Evolutionary conservation across 2,797 vertebrate genomes (phyloP).

Genomic region (Champsocephalus gunnari): DNA sequence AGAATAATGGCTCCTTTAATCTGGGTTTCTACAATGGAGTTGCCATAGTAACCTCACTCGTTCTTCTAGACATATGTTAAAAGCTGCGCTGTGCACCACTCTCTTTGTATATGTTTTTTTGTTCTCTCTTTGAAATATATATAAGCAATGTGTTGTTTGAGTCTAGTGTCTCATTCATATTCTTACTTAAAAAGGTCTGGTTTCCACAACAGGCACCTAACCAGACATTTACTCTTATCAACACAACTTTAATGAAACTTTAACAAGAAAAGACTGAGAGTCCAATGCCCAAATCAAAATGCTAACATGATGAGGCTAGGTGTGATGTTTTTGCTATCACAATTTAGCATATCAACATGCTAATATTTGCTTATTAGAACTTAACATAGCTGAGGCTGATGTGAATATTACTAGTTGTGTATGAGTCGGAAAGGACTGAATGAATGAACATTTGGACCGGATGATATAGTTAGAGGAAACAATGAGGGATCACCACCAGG

Average conservation of each 20-base stretch:
- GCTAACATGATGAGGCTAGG: too few species aligned
- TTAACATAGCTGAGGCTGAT: neutral
- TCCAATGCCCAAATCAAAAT: neutral
- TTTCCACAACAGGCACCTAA: neutral
- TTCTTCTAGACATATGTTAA: slow-evolving; percentile 37
- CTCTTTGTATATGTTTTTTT: slow-evolving; percentile 13
- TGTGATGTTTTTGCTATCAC: too few species aligned
- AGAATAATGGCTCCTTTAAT: slow-evolving; percentile 37
- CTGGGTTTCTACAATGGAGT: slow-evolving; percentile 32
- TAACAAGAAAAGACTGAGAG: neutral
- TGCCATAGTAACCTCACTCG: slow-evolving; percentile 49
- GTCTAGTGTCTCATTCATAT: neutral
- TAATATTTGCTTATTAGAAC: too few species aligned
- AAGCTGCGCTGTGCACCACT: slow-evolving; percentile 14
- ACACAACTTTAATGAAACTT: neutral
- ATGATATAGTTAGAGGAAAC: neutral
- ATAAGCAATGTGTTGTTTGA: neutral
- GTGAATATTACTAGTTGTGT: neutral
- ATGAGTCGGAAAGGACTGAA: neutral
- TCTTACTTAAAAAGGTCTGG: neutral
- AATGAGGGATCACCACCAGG: neutral
- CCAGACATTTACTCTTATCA: neutral
- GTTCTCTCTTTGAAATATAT: slow-evolving; percentile 22
- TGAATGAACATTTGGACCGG: neutral
- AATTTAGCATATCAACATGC: too few species aligned